These are phyloP conservation scores for Drosophila insularis DNA, from an alignment of 1,140 invertebrate genomes.

Conservation along the genomic window DNA sequence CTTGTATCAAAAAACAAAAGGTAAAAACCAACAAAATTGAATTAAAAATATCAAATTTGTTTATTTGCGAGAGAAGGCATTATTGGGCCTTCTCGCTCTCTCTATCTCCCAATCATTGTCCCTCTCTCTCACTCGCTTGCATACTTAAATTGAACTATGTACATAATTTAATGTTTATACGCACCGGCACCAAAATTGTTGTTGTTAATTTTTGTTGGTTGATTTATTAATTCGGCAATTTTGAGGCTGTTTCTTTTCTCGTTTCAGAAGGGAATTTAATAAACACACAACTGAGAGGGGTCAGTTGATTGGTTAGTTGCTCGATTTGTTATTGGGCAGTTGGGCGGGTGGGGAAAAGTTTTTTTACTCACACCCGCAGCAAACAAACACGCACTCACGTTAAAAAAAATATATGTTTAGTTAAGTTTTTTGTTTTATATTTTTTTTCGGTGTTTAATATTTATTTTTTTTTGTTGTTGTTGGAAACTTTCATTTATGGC, in stretches of 20 bases:
- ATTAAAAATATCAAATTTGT: constrained; percentile 43
- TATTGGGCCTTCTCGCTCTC: neutral
- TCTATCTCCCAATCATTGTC: neutral
- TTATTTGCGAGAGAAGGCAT: constrained; percentile 18
- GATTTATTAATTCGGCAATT: constrained; percentile 76
- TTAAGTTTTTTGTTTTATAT: constrained; percentile 8
- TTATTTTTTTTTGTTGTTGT: constrained; percentile 30
- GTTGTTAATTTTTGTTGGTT: constrained; percentile 77
- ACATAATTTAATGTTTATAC: constrained; percentile 42
- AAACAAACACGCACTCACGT: neutral
- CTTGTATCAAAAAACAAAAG: constrained; percentile 18
- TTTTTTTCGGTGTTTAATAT: constrained; percentile 11
- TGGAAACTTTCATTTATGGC: constrained; percentile 54
- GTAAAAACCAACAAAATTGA: constrained; percentile 14
- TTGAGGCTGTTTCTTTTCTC: constrained; percentile 54
- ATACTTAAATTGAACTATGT: neutral
- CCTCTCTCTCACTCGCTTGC: neutral
- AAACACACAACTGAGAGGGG: neutral
- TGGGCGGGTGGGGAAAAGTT: neutral
- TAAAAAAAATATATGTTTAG: constrained; percentile 15
- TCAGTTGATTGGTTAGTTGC: no score
- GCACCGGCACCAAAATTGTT: constrained; percentile 76
- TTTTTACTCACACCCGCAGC: neutral
- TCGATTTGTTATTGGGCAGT: no score
- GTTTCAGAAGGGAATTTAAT: constrained; percentile 11